Conservation (phyloP, 2,797 vertebrate genomes). For the Betta splendens region DNA sequence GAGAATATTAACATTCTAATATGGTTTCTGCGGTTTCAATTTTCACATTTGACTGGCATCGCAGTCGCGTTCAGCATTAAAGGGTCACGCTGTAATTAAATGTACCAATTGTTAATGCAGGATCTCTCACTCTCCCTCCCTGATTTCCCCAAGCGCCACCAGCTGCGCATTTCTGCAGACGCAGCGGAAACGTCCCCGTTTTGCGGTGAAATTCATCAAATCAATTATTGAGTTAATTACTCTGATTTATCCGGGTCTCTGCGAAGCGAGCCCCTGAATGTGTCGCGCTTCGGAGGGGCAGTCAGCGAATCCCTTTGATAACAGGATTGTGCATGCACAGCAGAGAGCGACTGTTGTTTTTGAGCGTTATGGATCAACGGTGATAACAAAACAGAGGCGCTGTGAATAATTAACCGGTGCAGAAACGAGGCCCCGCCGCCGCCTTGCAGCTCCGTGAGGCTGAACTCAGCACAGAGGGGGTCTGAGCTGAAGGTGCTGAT, state of each 20-base stretch:
- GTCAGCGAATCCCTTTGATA: constrained; percentile 64
- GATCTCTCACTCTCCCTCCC: constrained; percentile 42
- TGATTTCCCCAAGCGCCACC: constrained; percentile 42
- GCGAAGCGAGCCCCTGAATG: constrained; percentile 57
- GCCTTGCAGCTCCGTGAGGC: background rate
- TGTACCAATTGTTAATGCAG: constrained; percentile 61
- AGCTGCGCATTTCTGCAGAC: constrained; percentile 60
- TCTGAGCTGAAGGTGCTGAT: background rate
- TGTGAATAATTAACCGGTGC: constrained; percentile 65
- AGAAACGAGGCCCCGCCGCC: constrained; percentile 1
- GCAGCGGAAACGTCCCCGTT: constrained; percentile 64
- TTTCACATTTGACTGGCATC: constrained; percentile 33
- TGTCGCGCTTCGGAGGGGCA: constrained; percentile 58
- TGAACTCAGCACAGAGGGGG: background rate
- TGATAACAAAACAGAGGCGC: constrained; percentile 51
- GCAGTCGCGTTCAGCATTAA: constrained; percentile 25
- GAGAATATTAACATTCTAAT: too few relatives aligned
- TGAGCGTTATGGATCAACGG: constrained; percentile 65
- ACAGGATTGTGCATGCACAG: constrained; percentile 52
- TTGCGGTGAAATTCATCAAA: constrained; percentile 68
- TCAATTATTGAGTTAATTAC: constrained; percentile 80
- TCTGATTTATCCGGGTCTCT: constrained; percentile 77
- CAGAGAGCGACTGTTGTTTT: constrained; percentile 52
- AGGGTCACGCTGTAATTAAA: constrained; percentile 66
- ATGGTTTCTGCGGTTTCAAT: constrained; percentile 13